Evolutionary conservation across 2,797 vertebrate species (phyloP).

Genomic region (Taenioides sp.): DNA sequence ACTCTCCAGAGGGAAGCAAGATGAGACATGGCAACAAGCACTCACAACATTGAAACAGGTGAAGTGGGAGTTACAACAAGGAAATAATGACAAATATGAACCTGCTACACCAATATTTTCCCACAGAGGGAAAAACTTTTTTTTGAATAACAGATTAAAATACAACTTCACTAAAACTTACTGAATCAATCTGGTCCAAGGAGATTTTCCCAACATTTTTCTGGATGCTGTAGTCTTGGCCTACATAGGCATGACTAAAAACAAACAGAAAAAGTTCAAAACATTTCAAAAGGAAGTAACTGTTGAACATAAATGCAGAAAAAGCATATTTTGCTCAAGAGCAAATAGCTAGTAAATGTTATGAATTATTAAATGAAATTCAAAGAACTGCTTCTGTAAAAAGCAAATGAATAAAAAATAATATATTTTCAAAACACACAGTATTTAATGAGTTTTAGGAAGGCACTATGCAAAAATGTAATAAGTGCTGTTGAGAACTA

Average conservation of each 20-base stretch:
- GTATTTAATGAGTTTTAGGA: too few relatives aligned
- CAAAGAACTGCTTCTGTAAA: too few relatives aligned
- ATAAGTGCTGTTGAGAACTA: neutral
- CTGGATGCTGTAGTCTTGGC: conserved; percentile 92
- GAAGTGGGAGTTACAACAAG: neutral
- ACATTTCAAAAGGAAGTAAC: conserved; percentile 5
- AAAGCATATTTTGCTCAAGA: neutral
- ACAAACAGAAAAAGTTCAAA: conserved; percentile 7
- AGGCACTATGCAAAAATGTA: too few relatives aligned
- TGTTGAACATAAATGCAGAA: neutral
- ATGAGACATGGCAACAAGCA: neutral
- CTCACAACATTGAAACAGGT: neutral
- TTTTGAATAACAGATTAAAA: too few relatives aligned
- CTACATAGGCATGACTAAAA: conserved; percentile 91
- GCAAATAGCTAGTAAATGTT: neutral
- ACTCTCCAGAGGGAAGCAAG: neutral
- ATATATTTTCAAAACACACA: too few relatives aligned
- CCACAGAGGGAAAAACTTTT: neutral
- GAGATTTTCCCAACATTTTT: conserved; percentile 92
- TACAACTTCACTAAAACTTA: conserved; percentile 71
- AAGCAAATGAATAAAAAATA: too few relatives aligned
- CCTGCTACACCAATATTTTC: too few relatives aligned
- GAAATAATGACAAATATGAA: too few relatives aligned
- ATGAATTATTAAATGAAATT: too few relatives aligned
- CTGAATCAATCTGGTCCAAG: conserved; percentile 92